Evolutionary conservation across 2,888 invertebrate genomes (phyloP).

Genomic region (Autographa pulchrina): DNA sequence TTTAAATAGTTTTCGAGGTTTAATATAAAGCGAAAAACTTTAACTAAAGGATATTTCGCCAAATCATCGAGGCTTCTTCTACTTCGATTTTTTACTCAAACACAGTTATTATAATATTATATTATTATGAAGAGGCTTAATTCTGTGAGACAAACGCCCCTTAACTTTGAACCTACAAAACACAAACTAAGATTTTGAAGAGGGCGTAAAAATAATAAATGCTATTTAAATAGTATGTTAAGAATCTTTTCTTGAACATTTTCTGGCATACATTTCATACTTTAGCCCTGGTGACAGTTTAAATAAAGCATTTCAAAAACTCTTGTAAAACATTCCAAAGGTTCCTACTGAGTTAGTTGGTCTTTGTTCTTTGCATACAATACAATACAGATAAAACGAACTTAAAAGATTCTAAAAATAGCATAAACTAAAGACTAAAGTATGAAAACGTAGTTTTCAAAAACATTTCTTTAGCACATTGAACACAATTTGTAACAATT

Average conservation of each 20-base stretch:
- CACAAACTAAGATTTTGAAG: slow-evolving; percentile 26
- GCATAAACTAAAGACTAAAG: slow-evolving; percentile 12
- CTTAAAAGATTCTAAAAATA: slow-evolving; percentile 10
- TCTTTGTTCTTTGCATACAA: not conserved
- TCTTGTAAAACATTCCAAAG: slow-evolving; percentile 37
- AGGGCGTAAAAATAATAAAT: slow-evolving; percentile 53
- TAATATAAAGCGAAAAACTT: slow-evolving; percentile 17
- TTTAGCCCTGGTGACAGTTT: slow-evolving; percentile 35
- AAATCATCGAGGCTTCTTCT: slow-evolving; percentile 25
- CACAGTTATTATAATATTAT: slow-evolving; percentile 17
- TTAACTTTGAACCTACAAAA: slow-evolving; percentile 6
- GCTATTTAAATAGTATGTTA: slow-evolving; percentile 50
- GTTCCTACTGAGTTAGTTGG: not conserved
- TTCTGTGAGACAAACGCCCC: not conserved
- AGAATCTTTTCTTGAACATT: slow-evolving; percentile 53
- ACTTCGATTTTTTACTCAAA: slow-evolving; percentile 4
- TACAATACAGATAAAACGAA: not conserved
- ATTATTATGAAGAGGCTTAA: too few species aligned
- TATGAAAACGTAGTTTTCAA: slow-evolving; percentile 13
- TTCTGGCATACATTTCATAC: slow-evolving; percentile 43
- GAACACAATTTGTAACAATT: slow-evolving; percentile 53
- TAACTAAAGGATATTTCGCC: slow-evolving; percentile 11
- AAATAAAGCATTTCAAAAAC: slow-evolving; percentile 33
- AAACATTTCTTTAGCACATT: slow-evolving; percentile 29
- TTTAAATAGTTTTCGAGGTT: slow-evolving; percentile 17